Evolutionary conservation across 2,888 invertebrate genomes (phyloP), one percentile per base, ranked within the genome.

Genomic region (Lysandra bellargus): DNA sequence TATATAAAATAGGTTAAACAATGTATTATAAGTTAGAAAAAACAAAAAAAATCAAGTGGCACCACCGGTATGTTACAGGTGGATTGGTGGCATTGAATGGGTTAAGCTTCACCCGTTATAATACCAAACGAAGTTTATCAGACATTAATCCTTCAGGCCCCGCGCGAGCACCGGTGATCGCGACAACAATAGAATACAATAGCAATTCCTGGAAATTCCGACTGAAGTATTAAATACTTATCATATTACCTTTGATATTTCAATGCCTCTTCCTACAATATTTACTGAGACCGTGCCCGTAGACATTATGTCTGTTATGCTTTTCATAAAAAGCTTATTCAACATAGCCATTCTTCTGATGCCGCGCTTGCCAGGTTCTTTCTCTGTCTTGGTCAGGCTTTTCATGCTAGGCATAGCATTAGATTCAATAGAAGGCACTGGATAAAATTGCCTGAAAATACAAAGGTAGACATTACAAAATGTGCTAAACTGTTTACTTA

Each of bases 301-400:
- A 1, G 97, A 96, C 95, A 98, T 95, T 57, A 97, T 89, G 87
- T 97, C 98, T 0, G 97, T 97, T 9, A 98, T 96, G 80, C 97
- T 94, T 84, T 96, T 95, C 97, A 98, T 98, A 85, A 98, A 98
- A 78, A 98, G 86, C 89, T 97, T 97, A 87, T 98, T 98, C 1
- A 98, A 89, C 82, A 97, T 96, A 1, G 95, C 91, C 37, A 96
- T 91, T 84, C 98, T 95, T 69, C 96, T 95, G 0, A 91, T 88
- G 12, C 95, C 95, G 14, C 93, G 91, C 76, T 95, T 95, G 14
- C 94, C 93, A 49, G 95, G 95, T 79, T 95, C 95, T 84, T 93
- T 88, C 80, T 92, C 88, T 30, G 92, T 92, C 84, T 92, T 95
- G 1, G 91, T 89, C 49, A 95, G 84, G 82, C 90, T 92, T 82